These are phyloP conservation scores for Theodoxus fluviatilis DNA, from an alignment of 2,888 invertebrate species.

Conservation along the genomic window DNA sequence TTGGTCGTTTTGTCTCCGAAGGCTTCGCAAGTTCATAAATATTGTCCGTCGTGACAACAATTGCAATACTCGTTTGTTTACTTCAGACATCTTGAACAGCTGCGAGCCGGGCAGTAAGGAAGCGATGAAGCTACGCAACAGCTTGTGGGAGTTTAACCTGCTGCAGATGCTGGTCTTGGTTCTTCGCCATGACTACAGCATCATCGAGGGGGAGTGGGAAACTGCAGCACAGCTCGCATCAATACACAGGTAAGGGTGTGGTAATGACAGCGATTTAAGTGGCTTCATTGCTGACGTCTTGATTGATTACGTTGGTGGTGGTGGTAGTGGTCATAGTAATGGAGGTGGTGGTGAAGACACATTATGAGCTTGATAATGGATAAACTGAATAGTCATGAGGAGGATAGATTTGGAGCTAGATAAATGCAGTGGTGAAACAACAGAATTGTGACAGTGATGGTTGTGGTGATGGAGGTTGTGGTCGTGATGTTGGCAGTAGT, in stretches of 20 bases:
- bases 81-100: conserved; percentile 49
- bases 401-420: too few species aligned
- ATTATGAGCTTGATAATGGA: neutral
- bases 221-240: conserved; percentile 55
- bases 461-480: too few species aligned
- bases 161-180: conserved; percentile 57
- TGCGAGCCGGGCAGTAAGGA: conserved; percentile 44
- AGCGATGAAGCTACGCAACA: conserved; percentile 42
- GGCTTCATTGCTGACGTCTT: neutral
- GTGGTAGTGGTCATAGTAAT: neutral
- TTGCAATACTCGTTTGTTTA: neutral
- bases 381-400: neutral
- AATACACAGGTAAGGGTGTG: conserved; percentile 52
- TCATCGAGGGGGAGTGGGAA: conserved; percentile 60
- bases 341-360: neutral
- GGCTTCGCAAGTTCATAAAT: too few species aligned
- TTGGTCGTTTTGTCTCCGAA: too few species aligned
- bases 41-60: too few species aligned
- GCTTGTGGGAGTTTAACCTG: conserved; percentile 60
- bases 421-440: too few species aligned
- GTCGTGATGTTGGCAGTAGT: too few species aligned
- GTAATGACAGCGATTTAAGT: too few species aligned
- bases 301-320: neutral
- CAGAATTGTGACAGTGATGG: too few species aligned
- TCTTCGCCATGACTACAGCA: conserved; percentile 61